Evolutionary conservation across 2,888 invertebrate genomes (phyloP), one percentile per base, ranked within the genome.

Genomic region (Xestia rhomboidea): DNA sequence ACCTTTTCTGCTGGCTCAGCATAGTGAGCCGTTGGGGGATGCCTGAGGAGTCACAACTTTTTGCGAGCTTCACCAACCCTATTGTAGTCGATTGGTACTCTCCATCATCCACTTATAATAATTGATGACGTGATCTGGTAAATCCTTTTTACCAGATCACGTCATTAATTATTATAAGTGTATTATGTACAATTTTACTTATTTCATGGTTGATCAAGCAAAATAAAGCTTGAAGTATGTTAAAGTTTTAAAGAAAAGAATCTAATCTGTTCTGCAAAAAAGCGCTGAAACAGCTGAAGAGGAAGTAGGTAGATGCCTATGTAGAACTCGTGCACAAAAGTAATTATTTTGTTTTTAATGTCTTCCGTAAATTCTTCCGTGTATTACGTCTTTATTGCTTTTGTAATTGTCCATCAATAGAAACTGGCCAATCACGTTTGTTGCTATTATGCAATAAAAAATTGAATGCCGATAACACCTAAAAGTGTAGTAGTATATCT

Each of bases 361-460:
- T 34, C 63, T 79, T 79, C 75, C 74, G 54, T 34, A n/a, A 67
- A 60, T 49, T 64, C 46, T 84, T 79, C 83, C 84, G 68, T 62
- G 60, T 84, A 15, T 80, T 75, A 63, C 68, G 54, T 68, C 21
- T 71, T 69, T 81, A 84, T 80, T 76, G 30, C 68, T 72, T 57
- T 72, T 51, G n/a, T 67, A 70, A 70, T 68, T 71, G 24, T n/a
- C 57, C 24, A 63, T 76, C 46, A 76, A 71, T 66, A n/a, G 27
- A 66, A 24, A 64, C 7, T 63, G 30, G 18, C 13, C 27, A 69
- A 51, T 71, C 41, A 73, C 21, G 18, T 4, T 49, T 64, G n/a
- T 46, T n/a, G 15, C 27, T 44, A 49, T 72, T 38, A 84, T 10
- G 66, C 34, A 74, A 79, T 46, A 21, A 38, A 27, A 18, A 21